Conservation (phyloP, 2,797 vertebrate genomes). For the Pyrocephalus nanus region DNA sequence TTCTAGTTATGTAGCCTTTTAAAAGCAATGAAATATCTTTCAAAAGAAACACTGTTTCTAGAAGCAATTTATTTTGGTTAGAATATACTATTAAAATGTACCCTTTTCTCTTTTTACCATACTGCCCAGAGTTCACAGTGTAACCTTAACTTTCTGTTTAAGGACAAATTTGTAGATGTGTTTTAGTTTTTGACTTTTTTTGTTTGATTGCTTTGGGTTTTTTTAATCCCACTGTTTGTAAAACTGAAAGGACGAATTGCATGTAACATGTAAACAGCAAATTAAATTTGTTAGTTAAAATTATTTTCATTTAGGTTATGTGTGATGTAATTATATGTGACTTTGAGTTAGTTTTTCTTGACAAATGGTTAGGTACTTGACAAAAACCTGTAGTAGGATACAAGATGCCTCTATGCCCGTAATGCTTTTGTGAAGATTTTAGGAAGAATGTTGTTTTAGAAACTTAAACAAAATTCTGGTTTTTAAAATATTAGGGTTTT, state of each 20-base stretch:
- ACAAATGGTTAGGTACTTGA: neutral
- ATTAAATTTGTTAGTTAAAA: neutral
- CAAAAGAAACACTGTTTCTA: neutral
- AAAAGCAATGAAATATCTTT: neutral
- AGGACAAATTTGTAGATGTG: neutral
- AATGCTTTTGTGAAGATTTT: neutral
- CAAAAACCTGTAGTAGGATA: neutral
- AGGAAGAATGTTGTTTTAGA: neutral
- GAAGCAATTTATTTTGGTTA: neutral
- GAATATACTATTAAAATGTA: neutral
- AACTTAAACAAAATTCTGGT: neutral
- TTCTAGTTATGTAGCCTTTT: neutral
- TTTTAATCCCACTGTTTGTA: neutral
- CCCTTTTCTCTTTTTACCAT: neutral
- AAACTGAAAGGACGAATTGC: neutral
- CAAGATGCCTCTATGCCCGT: neutral
- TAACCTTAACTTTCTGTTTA: neutral
- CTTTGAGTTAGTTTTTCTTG: neutral
- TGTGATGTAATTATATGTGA: neutral
- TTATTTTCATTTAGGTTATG: neutral
- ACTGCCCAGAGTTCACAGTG: neutral
- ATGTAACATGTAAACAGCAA: neutral
- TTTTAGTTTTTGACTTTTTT: neutral
- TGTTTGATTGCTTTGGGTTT: neutral
- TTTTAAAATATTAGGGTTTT: slow-evolving; percentile 31